phyloP scores from a whole-genome alignment of 2,113 vertebrate genomes.

The Jacana jacana region DNA sequence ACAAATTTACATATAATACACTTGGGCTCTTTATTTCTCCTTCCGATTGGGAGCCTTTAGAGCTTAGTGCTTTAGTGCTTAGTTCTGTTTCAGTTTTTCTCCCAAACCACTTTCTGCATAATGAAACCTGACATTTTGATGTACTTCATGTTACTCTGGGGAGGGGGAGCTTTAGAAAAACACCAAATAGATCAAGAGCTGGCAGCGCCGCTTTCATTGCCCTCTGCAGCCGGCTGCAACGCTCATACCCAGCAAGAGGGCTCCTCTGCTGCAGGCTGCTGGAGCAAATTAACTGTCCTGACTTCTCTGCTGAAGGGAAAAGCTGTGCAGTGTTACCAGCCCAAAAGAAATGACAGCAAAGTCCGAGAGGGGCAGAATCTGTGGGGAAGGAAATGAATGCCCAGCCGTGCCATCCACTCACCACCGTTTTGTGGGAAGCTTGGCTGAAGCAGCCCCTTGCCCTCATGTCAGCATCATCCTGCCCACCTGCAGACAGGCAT shows the following conservation, averaged over 20 bases:
- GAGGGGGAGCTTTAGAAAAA: neutral
- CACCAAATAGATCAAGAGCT: neutral
- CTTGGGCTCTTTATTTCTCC: neutral
- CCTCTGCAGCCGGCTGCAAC: neutral
- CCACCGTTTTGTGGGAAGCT: neutral
- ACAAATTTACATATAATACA: neutral
- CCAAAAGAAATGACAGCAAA: neutral
- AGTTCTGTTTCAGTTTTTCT: neutral
- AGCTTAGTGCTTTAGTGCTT: no score
- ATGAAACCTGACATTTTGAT: slow-evolving; percentile 5
- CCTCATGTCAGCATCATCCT: neutral
- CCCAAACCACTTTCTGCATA: neutral
- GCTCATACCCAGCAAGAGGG: neutral
- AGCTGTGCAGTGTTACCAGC: neutral
- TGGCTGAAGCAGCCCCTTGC: neutral
- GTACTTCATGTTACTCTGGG: neutral
- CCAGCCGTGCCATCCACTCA: fast-evolving
- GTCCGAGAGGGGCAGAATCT: neutral
- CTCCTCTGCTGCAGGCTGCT: neutral
- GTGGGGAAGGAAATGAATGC: neutral
- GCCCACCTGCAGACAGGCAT: neutral
- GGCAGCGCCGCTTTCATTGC: neutral
- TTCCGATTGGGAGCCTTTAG: neutral
- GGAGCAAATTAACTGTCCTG: neutral
- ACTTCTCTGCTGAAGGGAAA: neutral